Percentiles rank a stretch among this genome's conserved stretches.
phyloP scores from a whole-genome alignment of 1,140 invertebrate species.

The Drosophila auraria region DNA sequence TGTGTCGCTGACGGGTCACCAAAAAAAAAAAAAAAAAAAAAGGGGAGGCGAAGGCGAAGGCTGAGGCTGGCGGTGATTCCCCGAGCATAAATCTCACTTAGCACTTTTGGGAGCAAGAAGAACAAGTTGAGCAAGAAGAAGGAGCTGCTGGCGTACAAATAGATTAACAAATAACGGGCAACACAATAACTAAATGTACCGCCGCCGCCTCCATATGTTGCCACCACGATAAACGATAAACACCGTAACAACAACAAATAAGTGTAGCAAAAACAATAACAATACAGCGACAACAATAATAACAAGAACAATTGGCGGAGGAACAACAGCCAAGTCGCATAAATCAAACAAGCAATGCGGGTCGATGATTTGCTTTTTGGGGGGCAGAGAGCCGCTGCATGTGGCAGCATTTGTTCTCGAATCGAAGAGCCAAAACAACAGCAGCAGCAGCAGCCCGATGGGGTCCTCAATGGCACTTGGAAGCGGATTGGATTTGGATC shows the following conservation, averaged over 20 bases:
- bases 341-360: slow-evolving; percentile 66
- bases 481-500: slow-evolving; percentile 1
- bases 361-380: slow-evolving; percentile 15
- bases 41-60: not conserved
- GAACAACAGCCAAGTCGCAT: slow-evolving; percentile 49
- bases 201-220: slow-evolving; percentile 66
- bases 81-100: slow-evolving; percentile 74
- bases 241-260: slow-evolving; percentile 50
- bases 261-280: slow-evolving; percentile 45
- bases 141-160: slow-evolving; percentile 54
- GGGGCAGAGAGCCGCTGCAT: slow-evolving; percentile 28
- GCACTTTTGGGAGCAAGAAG: not conserved
- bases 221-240: slow-evolving; percentile 71
- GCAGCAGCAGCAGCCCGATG: slow-evolving; percentile 11
- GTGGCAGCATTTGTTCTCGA: slow-evolving; percentile 66
- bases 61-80: not conserved
- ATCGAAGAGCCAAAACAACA: slow-evolving; percentile 16
- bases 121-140: not conserved
- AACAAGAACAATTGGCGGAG: slow-evolving; percentile 34
- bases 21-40: not conserved
- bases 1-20: slow-evolving; percentile 59
- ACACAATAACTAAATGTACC: slow-evolving; percentile 60
- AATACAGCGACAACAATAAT: slow-evolving; percentile 29
- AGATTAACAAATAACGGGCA: slow-evolving; percentile 77
- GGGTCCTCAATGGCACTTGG: slow-evolving; percentile 31